These are phyloP conservation scores for Andrena bucephala DNA, from an alignment of 2,888 invertebrate species.

Conservation along the genomic window DNA sequence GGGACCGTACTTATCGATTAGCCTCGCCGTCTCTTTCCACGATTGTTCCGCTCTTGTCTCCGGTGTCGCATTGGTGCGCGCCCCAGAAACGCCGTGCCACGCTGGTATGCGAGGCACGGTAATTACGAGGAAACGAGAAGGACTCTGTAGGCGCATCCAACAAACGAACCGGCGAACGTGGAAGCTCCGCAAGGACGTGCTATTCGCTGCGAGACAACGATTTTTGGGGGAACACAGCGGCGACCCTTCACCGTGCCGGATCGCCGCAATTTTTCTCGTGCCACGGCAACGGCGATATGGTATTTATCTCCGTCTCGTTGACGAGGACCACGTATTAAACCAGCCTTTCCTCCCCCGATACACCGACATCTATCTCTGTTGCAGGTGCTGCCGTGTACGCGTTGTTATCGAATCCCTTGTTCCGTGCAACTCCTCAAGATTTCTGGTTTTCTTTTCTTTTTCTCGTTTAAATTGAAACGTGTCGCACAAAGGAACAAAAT, in stretches of 20 bases:
- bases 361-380: constrained; percentile 17
- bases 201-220: constrained; percentile 55
- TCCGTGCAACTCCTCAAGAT: background rate
- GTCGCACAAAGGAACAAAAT: too few relatives aligned
- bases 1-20: constrained; percentile 74
- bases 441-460: background rate
- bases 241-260: constrained; percentile 26
- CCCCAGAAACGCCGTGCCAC: constrained; percentile 65
- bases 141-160: constrained; percentile 56
- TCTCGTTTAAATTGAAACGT: background rate
- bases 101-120: constrained; percentile 72
- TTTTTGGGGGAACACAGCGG: constrained; percentile 36
- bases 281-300: constrained; percentile 36
- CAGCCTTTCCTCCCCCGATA: constrained; percentile 17
- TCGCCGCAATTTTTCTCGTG: constrained; percentile 56
- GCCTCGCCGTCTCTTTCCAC: constrained; percentile 69
- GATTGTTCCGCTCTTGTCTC: constrained; percentile 72
- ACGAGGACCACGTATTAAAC: constrained; percentile 36
- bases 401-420: background rate
- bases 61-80: constrained; percentile 70
- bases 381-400: background rate
- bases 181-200: constrained; percentile 52
- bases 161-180: constrained; percentile 45
- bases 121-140: constrained; percentile 70
- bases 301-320: constrained; percentile 57